These are phyloP conservation scores for Fragum sueziense DNA, from an alignment of 2,888 invertebrate genomes.

Conservation along the genomic window DNA sequence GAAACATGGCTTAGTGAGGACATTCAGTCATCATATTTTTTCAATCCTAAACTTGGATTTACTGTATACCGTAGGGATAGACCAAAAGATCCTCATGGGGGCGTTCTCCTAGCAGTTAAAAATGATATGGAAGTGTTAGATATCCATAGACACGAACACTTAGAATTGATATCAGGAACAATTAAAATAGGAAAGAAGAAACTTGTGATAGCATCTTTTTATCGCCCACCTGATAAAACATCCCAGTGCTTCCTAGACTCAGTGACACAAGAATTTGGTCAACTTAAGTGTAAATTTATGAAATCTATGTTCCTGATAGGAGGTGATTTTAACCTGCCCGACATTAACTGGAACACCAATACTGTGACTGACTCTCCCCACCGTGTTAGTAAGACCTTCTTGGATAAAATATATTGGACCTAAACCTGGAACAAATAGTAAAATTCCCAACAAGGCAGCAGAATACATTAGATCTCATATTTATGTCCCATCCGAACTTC, in stretches of 20 bases:
- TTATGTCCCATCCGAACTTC: no score
- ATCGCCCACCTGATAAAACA: constrained; percentile 16
- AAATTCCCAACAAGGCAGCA: no score
- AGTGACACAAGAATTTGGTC: background rate
- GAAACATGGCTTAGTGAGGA: no score
- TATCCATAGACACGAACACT: background rate
- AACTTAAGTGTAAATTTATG: background rate
- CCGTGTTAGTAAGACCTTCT: no score
- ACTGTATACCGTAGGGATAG: background rate
- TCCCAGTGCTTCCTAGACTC: background rate
- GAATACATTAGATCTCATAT: no score
- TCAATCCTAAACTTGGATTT: background rate
- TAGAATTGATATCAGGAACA: background rate
- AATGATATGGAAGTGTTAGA: constrained; percentile 1
- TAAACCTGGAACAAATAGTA: background rate
- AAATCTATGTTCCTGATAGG: constrained; percentile 1
- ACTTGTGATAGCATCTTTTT: background rate
- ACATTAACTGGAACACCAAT: constrained; percentile 6
- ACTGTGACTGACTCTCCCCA: background rate
- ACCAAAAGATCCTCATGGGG: background rate
- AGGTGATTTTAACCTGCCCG: no score
- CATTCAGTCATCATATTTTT: no score
- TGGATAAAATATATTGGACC: background rate
- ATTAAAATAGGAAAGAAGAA: constrained; percentile 6
- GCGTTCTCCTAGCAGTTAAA: background rate